Evolutionary conservation across 2,888 invertebrate genomes (phyloP).

Genomic region (Hemistola chrysoprasaria): DNA sequence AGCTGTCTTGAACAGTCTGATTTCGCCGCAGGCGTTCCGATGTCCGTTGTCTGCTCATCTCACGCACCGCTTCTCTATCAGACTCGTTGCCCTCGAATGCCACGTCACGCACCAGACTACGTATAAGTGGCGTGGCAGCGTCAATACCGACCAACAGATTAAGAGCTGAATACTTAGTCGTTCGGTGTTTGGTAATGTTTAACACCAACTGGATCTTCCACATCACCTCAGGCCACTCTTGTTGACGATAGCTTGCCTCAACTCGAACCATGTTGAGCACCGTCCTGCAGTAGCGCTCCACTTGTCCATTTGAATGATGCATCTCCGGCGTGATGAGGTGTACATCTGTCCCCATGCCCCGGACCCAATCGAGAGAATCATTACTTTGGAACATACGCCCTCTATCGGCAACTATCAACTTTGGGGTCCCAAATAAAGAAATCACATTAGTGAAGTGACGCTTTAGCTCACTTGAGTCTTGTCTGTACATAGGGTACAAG

Average conservation of each 20-base stretch:
- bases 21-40: too few species aligned
- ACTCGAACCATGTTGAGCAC: constrained; percentile 24
- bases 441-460: constrained; percentile 9
- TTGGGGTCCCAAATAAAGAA: constrained; percentile 28
- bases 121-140: constrained; percentile 19
- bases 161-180: constrained; percentile 22
- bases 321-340: constrained; percentile 34
- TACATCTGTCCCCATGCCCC: constrained; percentile 16
- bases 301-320: constrained; percentile 28
- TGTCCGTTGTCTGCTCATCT: too few species aligned
- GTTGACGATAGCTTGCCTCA: constrained; percentile 1
- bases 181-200: constrained; percentile 24
- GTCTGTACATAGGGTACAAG: constrained; percentile 24
- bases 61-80: constrained; percentile 15
- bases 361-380: constrained; percentile 16
- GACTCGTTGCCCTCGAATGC: constrained; percentile 7
- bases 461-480: constrained; percentile 30
- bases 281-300: constrained; percentile 19
- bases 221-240: constrained; percentile 12
- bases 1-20: too few species aligned
- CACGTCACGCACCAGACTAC: constrained; percentile 20
- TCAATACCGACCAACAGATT: constrained; percentile 25
- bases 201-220: constrained; percentile 24
- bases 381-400: constrained; percentile 31
- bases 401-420: constrained; percentile 27